phyloP scores from a whole-genome alignment of 2,888 invertebrate genomes.

The Cenopis cana region DNA sequence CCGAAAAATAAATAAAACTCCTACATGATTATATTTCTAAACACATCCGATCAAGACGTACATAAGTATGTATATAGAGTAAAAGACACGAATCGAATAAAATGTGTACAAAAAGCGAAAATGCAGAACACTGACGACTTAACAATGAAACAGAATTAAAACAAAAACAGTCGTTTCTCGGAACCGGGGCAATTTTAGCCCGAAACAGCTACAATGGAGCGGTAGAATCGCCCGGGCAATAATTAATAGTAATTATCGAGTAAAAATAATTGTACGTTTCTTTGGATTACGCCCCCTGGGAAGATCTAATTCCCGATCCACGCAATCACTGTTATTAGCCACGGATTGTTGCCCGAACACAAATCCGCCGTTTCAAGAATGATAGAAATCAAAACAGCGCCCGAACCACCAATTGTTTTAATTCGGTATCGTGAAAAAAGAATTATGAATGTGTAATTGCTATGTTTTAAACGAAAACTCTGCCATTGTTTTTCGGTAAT shows the following conservation, averaged over 20 bases:
- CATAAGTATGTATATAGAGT: slow-evolving; percentile 9
- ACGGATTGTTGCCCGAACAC: slow-evolving; percentile 49
- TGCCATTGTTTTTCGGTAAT: slow-evolving; percentile 71
- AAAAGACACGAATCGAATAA: slow-evolving; percentile 29
- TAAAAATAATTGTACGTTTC: slow-evolving; percentile 73
- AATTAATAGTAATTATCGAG: slow-evolving; percentile 74
- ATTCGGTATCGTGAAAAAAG: slow-evolving; percentile 72
- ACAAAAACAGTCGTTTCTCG: slow-evolving; percentile 44
- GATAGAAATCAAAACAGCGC: slow-evolving; percentile 71
- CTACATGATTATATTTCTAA: slow-evolving; percentile 17
- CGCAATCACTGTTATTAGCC: slow-evolving; percentile 71
- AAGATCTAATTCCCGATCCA: slow-evolving; percentile 69
- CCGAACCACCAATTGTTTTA: slow-evolving; percentile 72
- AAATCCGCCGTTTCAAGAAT: slow-evolving; percentile 55
- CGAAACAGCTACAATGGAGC: slow-evolving; percentile 51
- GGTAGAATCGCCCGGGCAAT: slow-evolving; percentile 64
- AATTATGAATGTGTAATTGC: slow-evolving; percentile 78
- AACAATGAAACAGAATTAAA: slow-evolving; percentile 46
- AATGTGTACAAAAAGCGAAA: slow-evolving; percentile 43
- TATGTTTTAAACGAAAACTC: slow-evolving; percentile 66
- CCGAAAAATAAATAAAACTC: slow-evolving; percentile 18
- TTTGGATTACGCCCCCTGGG: slow-evolving; percentile 63
- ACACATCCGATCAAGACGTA: slow-evolving; percentile 37
- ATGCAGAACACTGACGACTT: slow-evolving; percentile 45
- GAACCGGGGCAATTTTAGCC: slow-evolving; percentile 44